A percentile compares a stretch with the other conserved stretches of the same genome.
Evolutionary conservation across 30 jellyfish, hydroid and myxozoan genomes (phyloP).

Genomic region (Rhopilema esculentum): DNA sequence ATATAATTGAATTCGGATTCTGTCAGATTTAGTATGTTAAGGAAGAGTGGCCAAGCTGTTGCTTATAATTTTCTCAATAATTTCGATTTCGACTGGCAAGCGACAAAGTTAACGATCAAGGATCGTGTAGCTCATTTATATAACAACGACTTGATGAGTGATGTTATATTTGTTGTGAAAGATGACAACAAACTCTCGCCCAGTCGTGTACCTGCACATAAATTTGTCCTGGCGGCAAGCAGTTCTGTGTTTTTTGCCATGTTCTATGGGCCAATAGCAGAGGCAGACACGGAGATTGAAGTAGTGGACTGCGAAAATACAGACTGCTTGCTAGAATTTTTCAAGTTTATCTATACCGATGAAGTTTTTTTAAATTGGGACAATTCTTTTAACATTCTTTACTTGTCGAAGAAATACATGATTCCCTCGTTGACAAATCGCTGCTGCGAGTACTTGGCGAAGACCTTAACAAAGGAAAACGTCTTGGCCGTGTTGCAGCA

Average conservation of each 20-base stretch:
- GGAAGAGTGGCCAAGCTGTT: background rate
- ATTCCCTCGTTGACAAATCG: slow-evolving; percentile 40
- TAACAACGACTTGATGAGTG: slow-evolving; percentile 66
- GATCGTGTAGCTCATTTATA: slow-evolving; percentile 48
- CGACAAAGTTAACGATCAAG: slow-evolving; percentile 38
- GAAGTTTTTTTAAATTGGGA: slow-evolving; percentile 53
- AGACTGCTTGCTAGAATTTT: slow-evolving; percentile 46
- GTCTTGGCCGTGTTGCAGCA: slow-evolving; percentile 69
- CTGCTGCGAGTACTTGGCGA: slow-evolving; percentile 55
- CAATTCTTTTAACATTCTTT: slow-evolving; percentile 43
- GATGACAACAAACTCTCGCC: background rate
- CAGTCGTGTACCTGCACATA: slow-evolving; percentile 57
- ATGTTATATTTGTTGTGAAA: slow-evolving; percentile 40
- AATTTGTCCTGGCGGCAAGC: slow-evolving; percentile 62
- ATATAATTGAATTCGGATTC: background rate
- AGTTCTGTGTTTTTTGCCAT: slow-evolving; percentile 69
- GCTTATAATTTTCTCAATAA: slow-evolving; percentile 4
- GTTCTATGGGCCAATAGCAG: slow-evolving; percentile 68
- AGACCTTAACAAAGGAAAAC: slow-evolving; percentile 54
- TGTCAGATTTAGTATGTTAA: slow-evolving; percentile 10
- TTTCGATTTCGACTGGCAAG: slow-evolving; percentile 64
- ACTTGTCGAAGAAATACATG: slow-evolving; percentile 65
- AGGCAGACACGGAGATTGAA: slow-evolving; percentile 32
- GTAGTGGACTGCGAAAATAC: slow-evolving; percentile 54
- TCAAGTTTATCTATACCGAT: slow-evolving; percentile 48